These are phyloP conservation scores for Saguinus midas DNA, from an alignment of 2,113 vertebrate genomes.

Conservation along the genomic window DNA sequence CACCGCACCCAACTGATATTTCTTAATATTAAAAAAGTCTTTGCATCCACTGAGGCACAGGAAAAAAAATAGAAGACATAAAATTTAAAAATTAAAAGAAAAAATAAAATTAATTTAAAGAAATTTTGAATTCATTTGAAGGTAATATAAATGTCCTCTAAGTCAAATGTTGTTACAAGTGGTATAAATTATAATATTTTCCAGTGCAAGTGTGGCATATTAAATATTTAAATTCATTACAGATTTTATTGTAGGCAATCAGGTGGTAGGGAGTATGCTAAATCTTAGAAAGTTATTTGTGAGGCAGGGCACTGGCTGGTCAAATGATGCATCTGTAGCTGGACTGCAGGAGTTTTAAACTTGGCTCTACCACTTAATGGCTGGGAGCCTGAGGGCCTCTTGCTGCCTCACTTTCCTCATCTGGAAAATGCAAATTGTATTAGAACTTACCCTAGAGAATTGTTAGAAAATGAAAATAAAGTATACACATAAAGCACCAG, in stretches of 20 bases:
- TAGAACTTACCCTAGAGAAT: not conserved
- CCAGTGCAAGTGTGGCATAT: not conserved
- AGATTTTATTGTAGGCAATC: not conserved
- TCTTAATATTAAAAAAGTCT: not conserved
- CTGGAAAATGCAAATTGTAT: not conserved
- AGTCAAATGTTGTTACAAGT: not conserved
- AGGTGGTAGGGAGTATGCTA: not conserved
- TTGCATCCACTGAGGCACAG: too few relatives aligned
- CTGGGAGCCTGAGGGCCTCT: not conserved
- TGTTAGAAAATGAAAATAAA: not conserved
- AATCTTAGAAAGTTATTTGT: not conserved
- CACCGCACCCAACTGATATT: too few relatives aligned
- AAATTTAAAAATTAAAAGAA: too few relatives aligned
- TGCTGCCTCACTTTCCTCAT: not conserved
- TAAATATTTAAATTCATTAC: not conserved
- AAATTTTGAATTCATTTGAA: not conserved
- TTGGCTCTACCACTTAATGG: not conserved
- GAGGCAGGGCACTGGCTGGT: not conserved
- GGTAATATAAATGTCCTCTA: not conserved
- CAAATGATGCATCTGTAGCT: not conserved
- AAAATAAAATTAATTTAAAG: too few relatives aligned
- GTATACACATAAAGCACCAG: not conserved
- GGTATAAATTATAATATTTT: not conserved
- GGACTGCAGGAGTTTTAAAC: not conserved
- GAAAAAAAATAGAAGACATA: too few relatives aligned